These are phyloP conservation scores for Bombus soroeensis DNA, from an alignment of 1,140 invertebrate genomes.

Conservation along the genomic window DNA sequence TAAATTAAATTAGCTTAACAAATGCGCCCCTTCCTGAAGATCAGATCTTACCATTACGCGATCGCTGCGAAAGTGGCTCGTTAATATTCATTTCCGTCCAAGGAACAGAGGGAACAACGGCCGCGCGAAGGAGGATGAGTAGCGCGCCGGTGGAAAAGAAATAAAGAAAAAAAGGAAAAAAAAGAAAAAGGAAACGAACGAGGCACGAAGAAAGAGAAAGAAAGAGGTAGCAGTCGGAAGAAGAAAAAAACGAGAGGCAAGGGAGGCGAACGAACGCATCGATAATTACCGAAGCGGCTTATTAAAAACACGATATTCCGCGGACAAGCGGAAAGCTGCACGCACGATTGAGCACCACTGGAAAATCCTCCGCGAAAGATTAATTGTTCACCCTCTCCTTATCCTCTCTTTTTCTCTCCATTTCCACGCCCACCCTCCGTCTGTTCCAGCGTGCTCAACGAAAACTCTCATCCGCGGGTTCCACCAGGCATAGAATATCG, in stretches of 20 bases:
- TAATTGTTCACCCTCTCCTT: slow-evolving; percentile 62
- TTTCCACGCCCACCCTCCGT: slow-evolving; percentile 35
- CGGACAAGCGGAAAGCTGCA: slow-evolving; percentile 22
- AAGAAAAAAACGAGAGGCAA: neutral
- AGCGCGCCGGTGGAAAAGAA: neutral
- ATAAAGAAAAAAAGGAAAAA: neutral
- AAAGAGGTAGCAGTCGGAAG: neutral
- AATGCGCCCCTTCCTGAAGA: slow-evolving; percentile 35
- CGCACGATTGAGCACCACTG: slow-evolving; percentile 52
- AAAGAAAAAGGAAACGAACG: neutral
- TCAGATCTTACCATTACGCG: slow-evolving; percentile 42
- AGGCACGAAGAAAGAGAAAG: neutral
- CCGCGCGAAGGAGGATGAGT: slow-evolving; percentile 25
- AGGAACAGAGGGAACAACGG: slow-evolving; percentile 39
- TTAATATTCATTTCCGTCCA: slow-evolving; percentile 52
- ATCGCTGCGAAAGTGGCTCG: slow-evolving; percentile 46
- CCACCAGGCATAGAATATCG: slow-evolving; percentile 54
- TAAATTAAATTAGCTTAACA: slow-evolving; percentile 47
- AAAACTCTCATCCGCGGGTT: slow-evolving; percentile 48
- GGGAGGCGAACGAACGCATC: neutral
- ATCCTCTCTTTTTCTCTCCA: slow-evolving; percentile 46
- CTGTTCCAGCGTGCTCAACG: slow-evolving; percentile 54
- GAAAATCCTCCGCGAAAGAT: slow-evolving; percentile 50
- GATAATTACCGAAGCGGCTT: slow-evolving; percentile 34
- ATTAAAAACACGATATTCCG: slow-evolving; percentile 42